Conservation (phyloP, 2,888 invertebrate species). For the Ectemnius cavifrons region DNA sequence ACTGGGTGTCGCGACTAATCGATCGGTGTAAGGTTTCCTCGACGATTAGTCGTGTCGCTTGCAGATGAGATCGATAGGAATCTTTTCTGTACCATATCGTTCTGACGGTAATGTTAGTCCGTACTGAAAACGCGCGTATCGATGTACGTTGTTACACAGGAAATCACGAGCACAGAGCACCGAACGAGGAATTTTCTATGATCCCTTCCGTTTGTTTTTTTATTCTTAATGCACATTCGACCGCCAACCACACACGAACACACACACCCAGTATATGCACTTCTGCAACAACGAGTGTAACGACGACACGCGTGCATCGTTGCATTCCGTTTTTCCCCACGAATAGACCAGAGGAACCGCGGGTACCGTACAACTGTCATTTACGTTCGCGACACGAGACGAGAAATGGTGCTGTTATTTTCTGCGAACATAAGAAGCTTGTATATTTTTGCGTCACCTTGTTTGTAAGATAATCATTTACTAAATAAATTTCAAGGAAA, state of each 20-base stretch:
- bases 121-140: constrained; percentile 35
- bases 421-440: constrained; percentile 72
- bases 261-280: constrained; percentile 13
- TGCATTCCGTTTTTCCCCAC: constrained; percentile 44
- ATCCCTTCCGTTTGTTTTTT: constrained; percentile 47
- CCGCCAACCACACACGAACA: constrained; percentile 37
- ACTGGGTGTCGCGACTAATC: constrained; percentile 46
- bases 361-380: neutral
- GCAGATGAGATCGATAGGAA: constrained; percentile 41
- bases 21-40: constrained; percentile 35
- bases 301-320: constrained; percentile 26
- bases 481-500: constrained; percentile 67
- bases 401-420: constrained; percentile 74
- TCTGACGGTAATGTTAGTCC: constrained; percentile 48
- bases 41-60: constrained; percentile 7
- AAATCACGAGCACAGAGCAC: constrained; percentile 39
- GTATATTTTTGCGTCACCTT: constrained; percentile 75
- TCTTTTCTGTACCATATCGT: constrained; percentile 52
- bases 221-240: constrained; percentile 60
- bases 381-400: constrained; percentile 45
- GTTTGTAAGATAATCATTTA: constrained; percentile 75
- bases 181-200: constrained; percentile 50
- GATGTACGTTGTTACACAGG: constrained; percentile 42
- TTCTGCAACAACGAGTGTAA: constrained; percentile 29
- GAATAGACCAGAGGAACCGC: constrained; percentile 35